These are phyloP conservation scores for Melanaphis sacchari DNA, from an alignment of 1,140 invertebrate species.

Conservation along the genomic window DNA sequence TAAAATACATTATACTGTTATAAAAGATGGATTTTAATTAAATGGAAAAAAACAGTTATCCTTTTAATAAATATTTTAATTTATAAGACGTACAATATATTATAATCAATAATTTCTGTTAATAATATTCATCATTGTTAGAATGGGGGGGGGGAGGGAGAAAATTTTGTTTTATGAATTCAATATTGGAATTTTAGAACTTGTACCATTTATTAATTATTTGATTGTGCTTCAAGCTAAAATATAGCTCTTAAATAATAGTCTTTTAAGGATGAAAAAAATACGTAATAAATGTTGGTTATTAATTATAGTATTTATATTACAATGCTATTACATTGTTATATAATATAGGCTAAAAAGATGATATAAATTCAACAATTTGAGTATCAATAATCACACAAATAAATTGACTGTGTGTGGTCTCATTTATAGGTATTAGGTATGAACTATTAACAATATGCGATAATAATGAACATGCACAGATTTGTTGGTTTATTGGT, in stretches of 20 bases:
- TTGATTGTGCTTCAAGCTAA: neutral
- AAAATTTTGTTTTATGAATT: neutral
- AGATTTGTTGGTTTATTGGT: neutral
- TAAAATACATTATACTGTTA: neutral
- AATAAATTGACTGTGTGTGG: neutral
- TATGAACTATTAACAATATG: neutral
- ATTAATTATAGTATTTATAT: neutral
- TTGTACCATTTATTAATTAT: neutral
- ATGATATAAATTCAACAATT: neutral
- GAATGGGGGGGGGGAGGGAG: fast-evolving
- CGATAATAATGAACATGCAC: neutral
- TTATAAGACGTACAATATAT: neutral
- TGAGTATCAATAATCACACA: neutral
- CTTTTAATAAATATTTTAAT: neutral
- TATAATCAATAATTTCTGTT: neutral
- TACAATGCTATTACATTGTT: neutral
- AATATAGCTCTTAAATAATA: too few relatives aligned
- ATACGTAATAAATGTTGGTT: neutral
- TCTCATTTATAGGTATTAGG: neutral
- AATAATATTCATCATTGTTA: neutral
- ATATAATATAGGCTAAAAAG: neutral
- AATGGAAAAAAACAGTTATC: neutral
- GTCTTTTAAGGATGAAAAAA: neutral
- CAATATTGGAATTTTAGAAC: neutral
- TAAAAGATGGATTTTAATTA: neutral